phyloP scores from a whole-genome alignment of 2,888 invertebrate genomes.

The Ditula angustiorana region DNA sequence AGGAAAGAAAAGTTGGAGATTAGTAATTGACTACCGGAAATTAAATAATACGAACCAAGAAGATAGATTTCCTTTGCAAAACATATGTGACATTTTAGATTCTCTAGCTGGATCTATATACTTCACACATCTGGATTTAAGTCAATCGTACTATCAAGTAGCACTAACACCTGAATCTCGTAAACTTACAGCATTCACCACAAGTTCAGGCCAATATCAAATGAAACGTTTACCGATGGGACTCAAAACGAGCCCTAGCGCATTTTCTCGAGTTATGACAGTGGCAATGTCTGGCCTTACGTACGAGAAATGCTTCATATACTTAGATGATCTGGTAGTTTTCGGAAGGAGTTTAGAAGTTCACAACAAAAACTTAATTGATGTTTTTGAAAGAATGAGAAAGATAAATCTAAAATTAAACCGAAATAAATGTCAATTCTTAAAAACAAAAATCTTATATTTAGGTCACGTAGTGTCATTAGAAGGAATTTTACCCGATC shows the following conservation, averaged over 20 bases:
- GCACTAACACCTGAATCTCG: constrained; percentile 7
- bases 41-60: constrained; percentile 2
- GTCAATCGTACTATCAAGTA: constrained; percentile 27
- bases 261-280: background rate
- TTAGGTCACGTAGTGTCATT: constrained; percentile 15
- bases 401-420: constrained; percentile 31
- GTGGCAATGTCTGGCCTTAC: background rate
- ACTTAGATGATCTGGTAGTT: background rate
- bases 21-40: constrained; percentile 5
- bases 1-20: constrained; percentile 1
- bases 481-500: constrained; percentile 12
- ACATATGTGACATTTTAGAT: constrained; percentile 14
- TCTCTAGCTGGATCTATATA: constrained; percentile 17
- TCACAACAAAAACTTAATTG: constrained; percentile 11
- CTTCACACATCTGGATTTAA: constrained; percentile 20
- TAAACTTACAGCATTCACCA: constrained; percentile 24
- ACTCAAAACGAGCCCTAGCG: background rate
- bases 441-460: constrained; percentile 21
- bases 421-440: constrained; percentile 21
- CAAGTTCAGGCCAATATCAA: constrained; percentile 23
- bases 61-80: constrained; percentile 9
- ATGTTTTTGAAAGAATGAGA: constrained; percentile 20
- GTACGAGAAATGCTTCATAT: constrained; percentile 7
- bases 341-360: constrained; percentile 4
- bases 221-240: constrained; percentile 30